Evolutionary conservation across 2,797 vertebrate species (phyloP), one percentile per base, ranked within the genome.

Genomic region (Knipowitschia caucasica): DNA sequence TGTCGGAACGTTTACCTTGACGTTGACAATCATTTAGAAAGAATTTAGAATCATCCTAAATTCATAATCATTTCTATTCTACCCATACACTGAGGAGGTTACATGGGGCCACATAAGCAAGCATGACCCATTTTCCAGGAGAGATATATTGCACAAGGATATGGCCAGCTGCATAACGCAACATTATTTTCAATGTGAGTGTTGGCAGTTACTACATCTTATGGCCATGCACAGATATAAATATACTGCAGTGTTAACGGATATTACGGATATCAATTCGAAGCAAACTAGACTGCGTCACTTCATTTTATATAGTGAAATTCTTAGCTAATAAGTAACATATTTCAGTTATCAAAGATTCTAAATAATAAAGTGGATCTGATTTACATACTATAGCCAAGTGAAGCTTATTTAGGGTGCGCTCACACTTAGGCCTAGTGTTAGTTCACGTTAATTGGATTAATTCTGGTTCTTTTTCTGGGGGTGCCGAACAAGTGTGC

Each of bases 171-270:
- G 29, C 11, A n/a, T 21, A 12, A 26, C 14, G 29, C 45, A 49
- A 33, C 18, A 7, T 17, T 29, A 46, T 1, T 17, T n/a, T 25
- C 29, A 10, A 27, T 18, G 9, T 14, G 7, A 49, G 18, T 7
- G 11, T 8, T 4, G 29, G 30, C 29, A n/a, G n/a, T n/a, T n/a
- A 8, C 3, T n/a, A 23, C 2, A 5, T 7, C 5, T 31, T 12
- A 7, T 47, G 27, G 4, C 4, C 5, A 20, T 21, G 21, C 2
- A 20, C 27, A 31, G 12, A 47, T 14, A 6, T 27, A 44, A 44
- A 27, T 26, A 46, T 11, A 46, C 26, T 18, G 26, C 40, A 46
- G n/a, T 17, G 24, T 46, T 30, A 46, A n/a, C n/a, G n/a, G n/a
- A n/a, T n/a, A n/a, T n/a, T n/a, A n/a, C n/a, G n/a, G n/a, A n/a